Conservation (phyloP, 2,797 vertebrate genomes). For the Phoebastria nigripes region DNA sequence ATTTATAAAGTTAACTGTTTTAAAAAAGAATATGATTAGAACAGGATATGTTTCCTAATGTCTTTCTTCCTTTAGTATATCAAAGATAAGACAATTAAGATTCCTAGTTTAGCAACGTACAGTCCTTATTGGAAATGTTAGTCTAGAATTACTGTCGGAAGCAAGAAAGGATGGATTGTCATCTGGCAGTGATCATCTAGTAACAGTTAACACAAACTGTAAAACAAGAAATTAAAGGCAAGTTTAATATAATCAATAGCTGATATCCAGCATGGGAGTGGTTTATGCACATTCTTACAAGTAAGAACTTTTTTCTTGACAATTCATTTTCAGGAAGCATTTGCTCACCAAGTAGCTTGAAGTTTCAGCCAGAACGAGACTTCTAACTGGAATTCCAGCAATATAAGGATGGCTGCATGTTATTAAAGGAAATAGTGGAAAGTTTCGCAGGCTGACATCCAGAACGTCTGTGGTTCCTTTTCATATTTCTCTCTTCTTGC, state of each 20-base stretch:
- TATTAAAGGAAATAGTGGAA: slow-evolving; percentile 73
- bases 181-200: not conserved
- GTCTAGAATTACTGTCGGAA: not conserved
- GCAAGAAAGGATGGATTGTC: not conserved
- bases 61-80: not conserved
- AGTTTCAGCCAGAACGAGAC: slow-evolving; percentile 33
- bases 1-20: not conserved
- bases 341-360: slow-evolving; percentile 1
- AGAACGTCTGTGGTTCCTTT: slow-evolving; percentile 71
- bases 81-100: not conserved
- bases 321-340: not conserved
- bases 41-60: not conserved
- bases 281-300: not conserved
- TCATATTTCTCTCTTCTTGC: slow-evolving; percentile 70
- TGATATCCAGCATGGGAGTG: not conserved
- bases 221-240: not conserved
- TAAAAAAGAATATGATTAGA: not conserved
- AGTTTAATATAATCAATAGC: not conserved
- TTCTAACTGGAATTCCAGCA: slow-evolving; percentile 46
- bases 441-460: slow-evolving; percentile 75
- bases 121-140: not conserved
- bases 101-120: not conserved
- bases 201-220: not conserved
- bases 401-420: slow-evolving; percentile 51
- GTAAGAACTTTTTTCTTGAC: not conserved